Evolutionary conservation across 2,797 vertebrate genomes (phyloP), one percentile per base, ranked within the genome.

Genomic region (Phalloptychus januarius): DNA sequence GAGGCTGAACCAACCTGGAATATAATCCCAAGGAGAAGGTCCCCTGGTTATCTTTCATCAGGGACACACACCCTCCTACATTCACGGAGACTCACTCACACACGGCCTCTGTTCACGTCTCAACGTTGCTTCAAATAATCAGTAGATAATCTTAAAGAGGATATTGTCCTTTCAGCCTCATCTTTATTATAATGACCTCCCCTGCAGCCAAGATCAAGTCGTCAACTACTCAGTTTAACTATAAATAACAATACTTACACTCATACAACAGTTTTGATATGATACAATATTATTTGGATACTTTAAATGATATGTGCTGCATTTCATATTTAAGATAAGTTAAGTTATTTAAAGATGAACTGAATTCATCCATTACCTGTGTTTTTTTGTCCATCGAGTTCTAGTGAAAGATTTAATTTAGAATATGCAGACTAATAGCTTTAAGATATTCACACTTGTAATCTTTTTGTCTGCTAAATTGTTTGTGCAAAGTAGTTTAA

Each of bases 11-110:
- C 85, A 94, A 95, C 93, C 95, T 93, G 93, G 84, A 88, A 90
- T 89, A 88, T 96, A 96, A 96, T 96, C 95, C 94, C 90, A 96
- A 96, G 94, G 89, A 96, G 92, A 89, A 92, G 90, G 82, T 91
- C 89, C 84, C 87, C 83, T 86, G 91, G 90, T 92, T 92, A 92
- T 92, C 87, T 90, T 90, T 88, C 86, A 93, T 89, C 86, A 83
- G 85, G 79, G 81, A 81, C 72, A 83, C 82, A 87, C 74, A 77
- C 76, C 33, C 71, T 42, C 54, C 78, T 76, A 81, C 81, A 83
- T 69, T 83, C 44, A 79, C 23, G 45, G 61, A 79, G 63, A 83
- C 80, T 86, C 78, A 75, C 44, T 38, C 69, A 72, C 28, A 63
- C 83, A 61, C 77, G n/a, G 48, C 71, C 81, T 82, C 73, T 82